Percentiles rank a stretch among this genome's conserved stretches.
These are phyloP conservation scores for Anthopleura xanthogrammica DNA, from an alignment of 92 coral and sea anemone species.

Conservation along the genomic window DNA sequence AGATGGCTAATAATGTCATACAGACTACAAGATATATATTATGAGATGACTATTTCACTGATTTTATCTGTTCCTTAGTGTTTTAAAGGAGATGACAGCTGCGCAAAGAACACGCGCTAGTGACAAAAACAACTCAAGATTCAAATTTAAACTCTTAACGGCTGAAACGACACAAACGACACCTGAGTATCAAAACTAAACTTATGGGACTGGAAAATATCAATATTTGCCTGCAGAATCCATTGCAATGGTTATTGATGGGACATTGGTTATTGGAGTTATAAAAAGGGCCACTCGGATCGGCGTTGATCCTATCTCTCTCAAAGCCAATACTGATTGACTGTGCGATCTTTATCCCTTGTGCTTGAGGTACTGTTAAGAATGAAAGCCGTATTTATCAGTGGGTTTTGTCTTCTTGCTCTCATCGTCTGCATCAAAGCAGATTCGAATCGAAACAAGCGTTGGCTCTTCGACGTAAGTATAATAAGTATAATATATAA, in stretches of 20 bases:
- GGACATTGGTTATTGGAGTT: background rate
- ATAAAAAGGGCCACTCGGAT: background rate
- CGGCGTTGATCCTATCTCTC: background rate
- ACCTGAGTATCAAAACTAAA: background rate
- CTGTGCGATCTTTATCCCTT: background rate
- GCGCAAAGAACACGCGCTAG: background rate
- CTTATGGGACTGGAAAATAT: background rate
- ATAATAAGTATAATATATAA: background rate
- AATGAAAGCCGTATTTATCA: conserved; percentile 28
- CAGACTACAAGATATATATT: no score
- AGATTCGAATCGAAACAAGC: conserved; percentile 5
- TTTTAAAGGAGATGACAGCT: background rate
- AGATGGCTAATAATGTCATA: no score
- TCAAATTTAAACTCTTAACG: background rate
- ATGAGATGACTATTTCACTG: background rate
- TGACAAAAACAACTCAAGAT: background rate
- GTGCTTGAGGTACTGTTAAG: background rate
- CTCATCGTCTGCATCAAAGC: conserved; percentile 9
- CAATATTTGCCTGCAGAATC: background rate
- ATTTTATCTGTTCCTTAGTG: background rate
- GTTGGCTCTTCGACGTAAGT: conserved; percentile 19
- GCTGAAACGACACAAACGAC: background rate
- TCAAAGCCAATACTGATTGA: background rate
- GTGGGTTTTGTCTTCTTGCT: conserved; percentile 23
- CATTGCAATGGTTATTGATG: background rate